phyloP scores from a whole-genome alignment of 2,797 vertebrate species.

The Allenopithecus nigroviridis region DNA sequence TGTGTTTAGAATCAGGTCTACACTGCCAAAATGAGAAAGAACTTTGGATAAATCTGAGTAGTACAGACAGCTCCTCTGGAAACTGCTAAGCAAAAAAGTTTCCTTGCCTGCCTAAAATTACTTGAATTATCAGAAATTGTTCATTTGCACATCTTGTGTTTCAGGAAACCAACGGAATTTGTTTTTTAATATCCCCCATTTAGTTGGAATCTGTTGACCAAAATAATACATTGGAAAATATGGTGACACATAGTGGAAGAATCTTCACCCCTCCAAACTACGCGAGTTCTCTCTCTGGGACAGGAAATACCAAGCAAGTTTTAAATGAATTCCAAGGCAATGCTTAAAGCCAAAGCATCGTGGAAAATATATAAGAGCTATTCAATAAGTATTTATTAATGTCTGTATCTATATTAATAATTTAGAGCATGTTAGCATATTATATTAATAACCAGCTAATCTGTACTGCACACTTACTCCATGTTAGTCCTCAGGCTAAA shows the following conservation, averaged over 20 bases:
- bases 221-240: constrained; percentile 16
- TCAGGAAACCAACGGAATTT: constrained; percentile 38
- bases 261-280: not conserved
- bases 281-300: not conserved
- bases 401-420: not conserved
- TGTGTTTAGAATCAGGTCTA: constrained; percentile 63
- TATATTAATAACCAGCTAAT: not conserved
- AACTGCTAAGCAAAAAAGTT: constrained; percentile 22
- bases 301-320: not conserved
- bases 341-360: not conserved
- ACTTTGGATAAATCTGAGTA: constrained; percentile 20
- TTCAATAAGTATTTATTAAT: not conserved
- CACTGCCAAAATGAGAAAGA: constrained; percentile 36
- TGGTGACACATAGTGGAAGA: not conserved
- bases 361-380: not conserved
- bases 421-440: not conserved
- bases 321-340: constrained; percentile 5
- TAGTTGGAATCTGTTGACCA: not conserved
- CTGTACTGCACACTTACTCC: not conserved
- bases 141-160: constrained; percentile 50
- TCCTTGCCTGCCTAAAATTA: constrained; percentile 40
- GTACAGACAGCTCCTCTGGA: constrained; percentile 42
- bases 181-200: not conserved
- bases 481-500: not conserved
- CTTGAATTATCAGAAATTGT: constrained; percentile 44